Evolutionary conservation across 2,888 invertebrate genomes (phyloP), one percentile per base, ranked within the genome.

Genomic region (Chelonus formosanus): DNA sequence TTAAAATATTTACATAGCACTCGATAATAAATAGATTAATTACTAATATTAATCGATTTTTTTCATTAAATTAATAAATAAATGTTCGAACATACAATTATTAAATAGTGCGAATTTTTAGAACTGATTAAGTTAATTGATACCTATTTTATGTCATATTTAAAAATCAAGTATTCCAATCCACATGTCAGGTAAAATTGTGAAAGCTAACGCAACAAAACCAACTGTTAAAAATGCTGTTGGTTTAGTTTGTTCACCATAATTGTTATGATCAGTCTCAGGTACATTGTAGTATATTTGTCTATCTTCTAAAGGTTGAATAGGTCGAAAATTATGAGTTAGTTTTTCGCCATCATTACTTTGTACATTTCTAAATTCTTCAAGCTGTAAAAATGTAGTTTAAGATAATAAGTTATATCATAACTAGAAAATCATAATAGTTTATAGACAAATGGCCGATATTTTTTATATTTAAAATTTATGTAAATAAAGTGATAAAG

Each of bases 251-350:
- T 72, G 69, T 47, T 20, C 20, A 20, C 76, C 75, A 4, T 72
- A 70, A 50, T 47, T 47, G 5, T 54, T 36, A 5, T 34, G 48
- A n/a, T 52, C 35, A 31, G 34, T 55, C 0, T 53, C 63, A 43
- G 50, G 87, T 2, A 87, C 82, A 69, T 90, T 90, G 75, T 88
- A 89, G 78, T 85, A 89, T 0, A 92, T 88, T 0, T 85, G 84
- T 71, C 95, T 86, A 75, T 91, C 91, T 40, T 92, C 90, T 1
- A 93, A 85, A 0, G 93, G 92, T 78, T 95, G 93, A 43, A 92
- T 90, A 0, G 95, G 94, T 8, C 95, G 88, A 81, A 91, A 93
- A 83, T 95, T 95, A 78, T 93, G 92, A 0, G 89, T 90, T 69
- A 95, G 85, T 72, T 77, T 80, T 4, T 87, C 86, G 3, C 92